phyloP scores from a whole-genome alignment of 1,140 invertebrate species.

The Hydropsyche tenuis region DNA sequence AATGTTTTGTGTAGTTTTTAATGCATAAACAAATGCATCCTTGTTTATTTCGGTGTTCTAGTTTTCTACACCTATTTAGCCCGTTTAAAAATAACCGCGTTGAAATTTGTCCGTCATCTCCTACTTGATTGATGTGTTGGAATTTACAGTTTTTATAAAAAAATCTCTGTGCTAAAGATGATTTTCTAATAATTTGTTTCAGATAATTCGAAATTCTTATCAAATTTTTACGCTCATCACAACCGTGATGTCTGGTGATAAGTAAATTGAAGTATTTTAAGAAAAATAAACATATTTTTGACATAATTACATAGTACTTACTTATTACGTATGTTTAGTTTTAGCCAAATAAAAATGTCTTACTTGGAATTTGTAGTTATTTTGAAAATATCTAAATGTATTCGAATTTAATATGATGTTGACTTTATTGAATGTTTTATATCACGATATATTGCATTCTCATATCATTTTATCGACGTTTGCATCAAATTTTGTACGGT shows the following conservation, averaged over 20 bases:
- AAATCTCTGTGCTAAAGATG: neutral
- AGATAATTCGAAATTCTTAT: slow-evolving; percentile 44
- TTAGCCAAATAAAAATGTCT: no score
- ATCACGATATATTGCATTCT: no score
- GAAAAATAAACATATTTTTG: no score
- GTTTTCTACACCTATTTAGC: neutral
- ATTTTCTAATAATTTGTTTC: slow-evolving; percentile 24
- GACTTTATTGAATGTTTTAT: no score
- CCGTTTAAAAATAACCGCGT: neutral
- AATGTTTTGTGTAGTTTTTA: no score
- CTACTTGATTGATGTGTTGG: neutral
- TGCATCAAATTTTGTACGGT: no score
- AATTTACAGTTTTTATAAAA: neutral
- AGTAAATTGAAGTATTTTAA: slow-evolving; percentile 28
- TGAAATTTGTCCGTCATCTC: neutral
- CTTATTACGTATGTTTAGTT: neutral
- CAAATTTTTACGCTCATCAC: slow-evolving; percentile 47
- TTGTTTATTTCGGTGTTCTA: neutral
- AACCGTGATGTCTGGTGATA: slow-evolving; percentile 39
- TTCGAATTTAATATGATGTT: no score
- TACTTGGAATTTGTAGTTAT: no score
- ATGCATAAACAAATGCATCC: neutral
- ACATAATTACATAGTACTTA: neutral
- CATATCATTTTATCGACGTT: no score
- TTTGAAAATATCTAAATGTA: no score